Conservation (phyloP, 2,113 vertebrate species). For the Tylochromis polylepis region DNA sequence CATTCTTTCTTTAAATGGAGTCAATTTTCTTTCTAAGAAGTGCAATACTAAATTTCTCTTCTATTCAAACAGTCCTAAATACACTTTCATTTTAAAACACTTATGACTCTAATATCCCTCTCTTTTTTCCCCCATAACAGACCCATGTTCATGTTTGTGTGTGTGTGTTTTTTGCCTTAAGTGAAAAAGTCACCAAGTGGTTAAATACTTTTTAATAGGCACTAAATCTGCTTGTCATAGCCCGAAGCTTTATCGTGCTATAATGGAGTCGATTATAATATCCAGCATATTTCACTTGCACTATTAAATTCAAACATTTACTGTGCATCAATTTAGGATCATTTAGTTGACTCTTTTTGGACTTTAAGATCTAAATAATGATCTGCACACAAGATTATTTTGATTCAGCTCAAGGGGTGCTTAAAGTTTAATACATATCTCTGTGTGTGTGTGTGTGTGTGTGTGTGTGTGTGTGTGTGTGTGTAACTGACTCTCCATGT, state of each 20-base stretch:
- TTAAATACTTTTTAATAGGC: not conserved
- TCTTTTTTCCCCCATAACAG: not conserved
- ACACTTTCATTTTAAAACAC: not conserved
- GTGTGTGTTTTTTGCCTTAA: not conserved
- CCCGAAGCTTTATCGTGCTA: not conserved
- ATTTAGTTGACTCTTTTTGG: not conserved
- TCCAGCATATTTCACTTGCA: not conserved
- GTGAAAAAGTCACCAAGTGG: not conserved
- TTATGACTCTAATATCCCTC: not conserved
- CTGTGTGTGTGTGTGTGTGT: not conserved
- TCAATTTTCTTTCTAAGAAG: not conserved
- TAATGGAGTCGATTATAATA: not conserved
- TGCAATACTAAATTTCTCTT: not conserved
- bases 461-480: not conserved
- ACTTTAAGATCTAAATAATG: not conserved
- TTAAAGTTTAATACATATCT: not conserved
- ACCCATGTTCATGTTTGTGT: not conserved
- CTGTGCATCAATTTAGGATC: not conserved
- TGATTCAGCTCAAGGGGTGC: not conserved
- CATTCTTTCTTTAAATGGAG: not conserved
- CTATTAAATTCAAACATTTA: not conserved
- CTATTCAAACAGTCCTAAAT: not conserved
- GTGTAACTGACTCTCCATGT: slow-evolving; percentile 63
- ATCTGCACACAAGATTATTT: not conserved
- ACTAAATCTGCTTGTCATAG: not conserved